Base-by-base conservation (phyloP, 2,888 invertebrate species). In the Athrips mouffetella region DNA sequence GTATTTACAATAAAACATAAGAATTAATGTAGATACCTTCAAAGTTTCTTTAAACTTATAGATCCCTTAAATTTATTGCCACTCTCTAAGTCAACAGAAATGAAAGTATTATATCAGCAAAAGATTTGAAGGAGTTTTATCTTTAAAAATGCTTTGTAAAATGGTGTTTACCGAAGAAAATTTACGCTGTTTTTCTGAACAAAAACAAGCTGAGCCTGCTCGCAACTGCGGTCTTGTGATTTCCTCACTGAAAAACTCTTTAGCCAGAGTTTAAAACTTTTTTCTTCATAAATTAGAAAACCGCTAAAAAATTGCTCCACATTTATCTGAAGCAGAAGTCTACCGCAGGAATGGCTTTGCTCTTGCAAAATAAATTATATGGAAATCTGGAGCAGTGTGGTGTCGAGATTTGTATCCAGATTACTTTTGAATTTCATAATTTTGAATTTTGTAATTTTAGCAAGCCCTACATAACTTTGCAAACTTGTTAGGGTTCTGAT, bases 331-430 rank as follows among this genome's bases (percentile, higher is more conserved):
- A 16, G 6, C 46, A 25, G 13, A n/a, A 23, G 29, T 31, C 18
- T 13, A 37, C 44, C 44, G 27, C 48, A 27, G 44, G 40, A 48
- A 13, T 21, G 41, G 25, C 15, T n/a, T 40, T 16, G 45, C 15
- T 44, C 16, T 18, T 18, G 21, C 21, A 13, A 30, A 30, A 31
- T 31, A 39, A 48, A 46, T 27, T 41, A 49, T 20, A 27, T 41
- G 41, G 33, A 49, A 47, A 45, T 41, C 20, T 20, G 11, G 40
- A 35, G 33, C 35, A 21, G 29, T 49, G 51, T 25, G 51, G 52
- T 48, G 23, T 49, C 25, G 51, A 39, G 42, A 49, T 47, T 45
- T 48, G 41, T 15, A 18, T 37, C 33, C 37, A 16, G 45, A 47
- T 35, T 41, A 33, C 47, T 53, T 51, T 47, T 30, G 18, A 23